Percentiles rank a stretch among this genome's conserved stretches.
These are phyloP conservation scores for Drosophila dunni DNA, from an alignment of 1,140 invertebrate species.

Conservation along the genomic window DNA sequence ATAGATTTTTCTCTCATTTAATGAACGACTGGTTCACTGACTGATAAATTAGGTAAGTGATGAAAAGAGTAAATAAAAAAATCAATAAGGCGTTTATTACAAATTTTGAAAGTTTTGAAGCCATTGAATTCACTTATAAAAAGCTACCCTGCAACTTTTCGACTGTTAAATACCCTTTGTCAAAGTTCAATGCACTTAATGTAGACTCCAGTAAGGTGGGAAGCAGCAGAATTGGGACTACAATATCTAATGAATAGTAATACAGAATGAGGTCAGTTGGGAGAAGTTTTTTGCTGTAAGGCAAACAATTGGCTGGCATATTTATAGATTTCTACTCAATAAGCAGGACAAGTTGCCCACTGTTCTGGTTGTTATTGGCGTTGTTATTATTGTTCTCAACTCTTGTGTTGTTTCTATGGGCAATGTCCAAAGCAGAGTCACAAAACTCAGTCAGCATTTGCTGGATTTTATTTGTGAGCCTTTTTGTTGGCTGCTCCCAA, in stretches of 20 bases:
- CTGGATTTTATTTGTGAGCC: constrained; percentile 51
- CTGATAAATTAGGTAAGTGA: too few species aligned
- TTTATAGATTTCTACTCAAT: constrained; percentile 65
- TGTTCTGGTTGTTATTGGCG: constrained; percentile 1
- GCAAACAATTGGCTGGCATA: constrained; percentile 60
- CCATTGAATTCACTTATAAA: too few species aligned
- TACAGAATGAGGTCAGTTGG: constrained; percentile 47
- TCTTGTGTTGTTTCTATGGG: constrained; percentile 36
- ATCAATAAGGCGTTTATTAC: too few species aligned
- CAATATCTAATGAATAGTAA: constrained; percentile 39
- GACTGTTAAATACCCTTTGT: neutral
- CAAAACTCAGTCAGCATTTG: constrained; percentile 51
- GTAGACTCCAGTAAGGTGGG: constrained; percentile 8
- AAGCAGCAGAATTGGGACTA: neutral
- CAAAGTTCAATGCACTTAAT: neutral
- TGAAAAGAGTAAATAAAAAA: too few species aligned
- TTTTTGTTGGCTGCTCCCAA: constrained; percentile 38
- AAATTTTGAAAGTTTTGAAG: too few species aligned
- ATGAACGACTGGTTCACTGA: too few species aligned
- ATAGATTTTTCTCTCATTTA: too few species aligned
- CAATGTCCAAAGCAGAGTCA: constrained; percentile 40
- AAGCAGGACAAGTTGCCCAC: constrained; percentile 44
- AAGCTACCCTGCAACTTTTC: neutral
- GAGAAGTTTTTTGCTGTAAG: constrained; percentile 25
- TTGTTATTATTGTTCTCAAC: constrained; percentile 28